Percentiles rank a stretch among this genome's conserved stretches.
Evolutionary conservation across 1,140 invertebrate species (phyloP).

Genomic region (Apolygus lucorum): DNA sequence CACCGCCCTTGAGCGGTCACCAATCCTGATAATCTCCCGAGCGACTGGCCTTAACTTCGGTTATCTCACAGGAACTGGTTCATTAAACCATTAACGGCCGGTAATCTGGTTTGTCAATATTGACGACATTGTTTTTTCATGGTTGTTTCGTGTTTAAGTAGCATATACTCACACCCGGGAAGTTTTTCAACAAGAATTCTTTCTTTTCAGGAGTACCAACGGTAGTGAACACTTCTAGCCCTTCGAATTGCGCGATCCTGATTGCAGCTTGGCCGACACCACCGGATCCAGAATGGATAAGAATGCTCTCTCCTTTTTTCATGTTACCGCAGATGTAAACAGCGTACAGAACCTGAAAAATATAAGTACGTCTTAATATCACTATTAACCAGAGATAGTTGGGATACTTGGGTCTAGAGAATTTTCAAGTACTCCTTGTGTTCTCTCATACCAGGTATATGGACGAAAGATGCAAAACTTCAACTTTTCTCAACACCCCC

Average conservation of each 20-base stretch:
- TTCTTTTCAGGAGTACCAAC: constrained; percentile 61
- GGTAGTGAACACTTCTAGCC: constrained; percentile 60
- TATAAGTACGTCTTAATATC: no score
- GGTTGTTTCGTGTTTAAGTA: neutral
- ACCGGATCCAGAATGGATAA: constrained; percentile 69
- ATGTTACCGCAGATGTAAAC: constrained; percentile 50
- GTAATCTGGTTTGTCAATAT: neutral
- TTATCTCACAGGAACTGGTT: no score
- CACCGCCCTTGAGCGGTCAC: no score
- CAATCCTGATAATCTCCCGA: no score
- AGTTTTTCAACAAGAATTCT: constrained; percentile 53
- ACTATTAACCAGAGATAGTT: no score
- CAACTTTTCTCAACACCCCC: no score
- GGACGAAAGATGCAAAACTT: no score
- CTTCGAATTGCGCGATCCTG: constrained; percentile 50
- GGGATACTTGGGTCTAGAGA: no score
- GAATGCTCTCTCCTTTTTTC: constrained; percentile 50
- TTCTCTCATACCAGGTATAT: neutral
- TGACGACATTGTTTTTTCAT: neutral
- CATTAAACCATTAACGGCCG: no score
- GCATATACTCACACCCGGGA: constrained; percentile 43
- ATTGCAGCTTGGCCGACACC: constrained; percentile 76
- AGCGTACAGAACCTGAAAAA: constrained; percentile 39
- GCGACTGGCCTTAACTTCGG: no score
- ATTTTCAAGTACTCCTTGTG: no score